A percentile compares a stretch with the other conserved stretches of the same genome.
Evolutionary conservation across 2,113 vertebrate genomes (phyloP).

Genomic region (Festucalex cinctus): DNA sequence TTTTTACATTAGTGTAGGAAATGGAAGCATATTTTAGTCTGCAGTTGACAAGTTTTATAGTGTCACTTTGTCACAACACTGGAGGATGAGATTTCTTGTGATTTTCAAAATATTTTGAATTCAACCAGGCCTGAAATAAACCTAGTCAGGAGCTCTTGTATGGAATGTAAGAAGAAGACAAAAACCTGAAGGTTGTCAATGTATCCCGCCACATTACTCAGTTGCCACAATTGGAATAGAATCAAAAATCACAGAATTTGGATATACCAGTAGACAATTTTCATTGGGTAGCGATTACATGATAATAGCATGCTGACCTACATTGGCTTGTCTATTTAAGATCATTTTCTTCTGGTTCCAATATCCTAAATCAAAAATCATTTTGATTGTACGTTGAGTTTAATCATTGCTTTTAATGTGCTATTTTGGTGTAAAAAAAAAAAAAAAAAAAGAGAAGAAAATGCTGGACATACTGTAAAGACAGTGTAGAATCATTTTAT

Average conservation of each 20-base stretch:
- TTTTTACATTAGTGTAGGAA: conserved; percentile 36
- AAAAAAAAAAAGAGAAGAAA: not conserved
- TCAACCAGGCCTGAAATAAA: conserved; percentile 15
- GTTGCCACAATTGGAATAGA: not conserved
- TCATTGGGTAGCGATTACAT: not conserved
- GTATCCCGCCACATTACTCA: conserved; percentile 3
- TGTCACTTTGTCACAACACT: conserved; percentile 11
- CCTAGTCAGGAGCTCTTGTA: conserved; percentile 24
- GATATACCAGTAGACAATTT: not conserved
- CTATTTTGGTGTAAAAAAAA: not conserved
- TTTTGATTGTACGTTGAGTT: not conserved
- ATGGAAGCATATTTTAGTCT: conserved; percentile 39
- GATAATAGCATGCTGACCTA: no score
- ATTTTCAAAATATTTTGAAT: conserved; percentile 1
- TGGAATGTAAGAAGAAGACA: conserved; percentile 35
- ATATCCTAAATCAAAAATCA: not conserved
- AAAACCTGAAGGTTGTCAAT: conserved; percentile 9
- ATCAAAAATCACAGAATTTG: not conserved
- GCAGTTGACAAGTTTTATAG: conserved; percentile 9
- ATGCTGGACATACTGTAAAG: conserved; percentile 5
- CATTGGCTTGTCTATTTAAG: not conserved
- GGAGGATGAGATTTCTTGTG: not conserved
- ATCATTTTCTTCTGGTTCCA: not conserved
- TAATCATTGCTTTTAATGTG: not conserved
- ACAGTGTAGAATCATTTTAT: conserved; percentile 1